Percentiles rank a stretch among this genome's conserved stretches.
phyloP scores from a whole-genome alignment of 2,797 vertebrate genomes.

The Natrix natrix region DNA sequence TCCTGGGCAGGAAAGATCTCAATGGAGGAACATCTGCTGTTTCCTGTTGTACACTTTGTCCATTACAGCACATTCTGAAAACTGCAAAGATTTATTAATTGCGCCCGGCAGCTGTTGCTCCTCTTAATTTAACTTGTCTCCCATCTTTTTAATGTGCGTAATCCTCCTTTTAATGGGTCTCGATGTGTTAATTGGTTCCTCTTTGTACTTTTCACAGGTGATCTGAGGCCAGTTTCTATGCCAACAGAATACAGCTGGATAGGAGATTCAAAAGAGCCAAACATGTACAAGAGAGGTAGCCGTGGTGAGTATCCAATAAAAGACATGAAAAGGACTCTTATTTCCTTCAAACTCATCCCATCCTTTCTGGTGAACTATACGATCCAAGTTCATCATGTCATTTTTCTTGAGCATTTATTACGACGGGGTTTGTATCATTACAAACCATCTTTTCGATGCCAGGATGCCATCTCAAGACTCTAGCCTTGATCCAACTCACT shows the following conservation, averaged over 20 bases:
- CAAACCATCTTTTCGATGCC: neutral
- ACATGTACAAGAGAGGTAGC: slow-evolving; percentile 85
- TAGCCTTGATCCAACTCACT: neutral
- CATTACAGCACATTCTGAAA: neutral
- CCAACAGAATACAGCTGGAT: slow-evolving; percentile 85
- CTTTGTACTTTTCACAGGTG: slow-evolving; percentile 78
- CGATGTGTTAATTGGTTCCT: slow-evolving; percentile 38
- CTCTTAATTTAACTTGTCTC: neutral
- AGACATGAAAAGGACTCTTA: neutral
- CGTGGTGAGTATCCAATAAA: slow-evolving; percentile 76
- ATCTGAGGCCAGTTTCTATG: slow-evolving; percentile 87
- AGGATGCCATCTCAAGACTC: neutral
- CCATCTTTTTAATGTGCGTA: neutral
- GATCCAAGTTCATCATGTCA: neutral
- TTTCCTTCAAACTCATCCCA: neutral
- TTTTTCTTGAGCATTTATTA: neutral
- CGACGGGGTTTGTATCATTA: neutral
- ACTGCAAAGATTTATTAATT: neutral
- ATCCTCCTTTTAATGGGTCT: slow-evolving; percentile 4
- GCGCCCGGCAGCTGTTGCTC: neutral
- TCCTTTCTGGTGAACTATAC: neutral
- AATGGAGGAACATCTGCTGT: neutral
- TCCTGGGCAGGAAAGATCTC: neutral
- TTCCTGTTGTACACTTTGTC: neutral
- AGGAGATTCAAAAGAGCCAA: slow-evolving; percentile 85